Percentiles rank a stretch among this genome's conserved stretches.
Evolutionary conservation across 2,113 vertebrate species (phyloP).

Genomic region (Seriola aureovittata): DNA sequence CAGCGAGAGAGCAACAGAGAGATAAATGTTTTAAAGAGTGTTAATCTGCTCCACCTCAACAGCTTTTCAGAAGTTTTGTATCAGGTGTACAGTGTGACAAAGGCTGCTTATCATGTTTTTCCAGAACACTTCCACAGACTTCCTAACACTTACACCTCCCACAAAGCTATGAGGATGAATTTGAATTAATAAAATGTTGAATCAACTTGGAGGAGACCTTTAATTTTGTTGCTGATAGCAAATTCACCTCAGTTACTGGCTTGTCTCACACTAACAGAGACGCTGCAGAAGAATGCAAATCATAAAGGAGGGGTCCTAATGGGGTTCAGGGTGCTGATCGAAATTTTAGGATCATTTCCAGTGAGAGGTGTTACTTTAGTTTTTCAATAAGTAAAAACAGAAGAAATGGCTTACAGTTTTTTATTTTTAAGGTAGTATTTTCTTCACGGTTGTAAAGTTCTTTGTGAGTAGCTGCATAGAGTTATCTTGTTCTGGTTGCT

Average conservation of each 20-base stretch:
- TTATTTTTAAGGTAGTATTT: not conserved
- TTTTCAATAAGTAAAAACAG: not conserved
- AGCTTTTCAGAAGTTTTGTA: conserved; percentile 38
- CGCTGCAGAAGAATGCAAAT: not conserved
- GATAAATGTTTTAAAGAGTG: conserved; percentile 42
- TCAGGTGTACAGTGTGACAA: conserved; percentile 40
- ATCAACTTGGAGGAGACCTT: not conserved
- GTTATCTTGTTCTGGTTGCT: conserved; percentile 32
- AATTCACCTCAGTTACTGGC: not conserved
- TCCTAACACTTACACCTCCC: not conserved
- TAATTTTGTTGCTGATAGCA: not conserved
- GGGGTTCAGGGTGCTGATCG: no score
- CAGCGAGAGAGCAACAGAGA: conserved; percentile 6
- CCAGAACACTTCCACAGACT: not conserved
- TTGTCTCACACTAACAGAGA: not conserved
- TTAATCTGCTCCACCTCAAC: conserved; percentile 25
- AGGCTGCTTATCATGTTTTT: conserved; percentile 12
- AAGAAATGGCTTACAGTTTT: not conserved
- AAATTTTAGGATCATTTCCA: not conserved
- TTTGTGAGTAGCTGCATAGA: conserved; percentile 10
- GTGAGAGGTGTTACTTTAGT: not conserved
- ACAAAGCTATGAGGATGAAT: no score
- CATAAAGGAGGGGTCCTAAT: not conserved
- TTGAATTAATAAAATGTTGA: not conserved
- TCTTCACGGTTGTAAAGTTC: conserved; percentile 5